Conservation (phyloP, 2,888 invertebrate genomes). For the Calameuta filiformis region DNA sequence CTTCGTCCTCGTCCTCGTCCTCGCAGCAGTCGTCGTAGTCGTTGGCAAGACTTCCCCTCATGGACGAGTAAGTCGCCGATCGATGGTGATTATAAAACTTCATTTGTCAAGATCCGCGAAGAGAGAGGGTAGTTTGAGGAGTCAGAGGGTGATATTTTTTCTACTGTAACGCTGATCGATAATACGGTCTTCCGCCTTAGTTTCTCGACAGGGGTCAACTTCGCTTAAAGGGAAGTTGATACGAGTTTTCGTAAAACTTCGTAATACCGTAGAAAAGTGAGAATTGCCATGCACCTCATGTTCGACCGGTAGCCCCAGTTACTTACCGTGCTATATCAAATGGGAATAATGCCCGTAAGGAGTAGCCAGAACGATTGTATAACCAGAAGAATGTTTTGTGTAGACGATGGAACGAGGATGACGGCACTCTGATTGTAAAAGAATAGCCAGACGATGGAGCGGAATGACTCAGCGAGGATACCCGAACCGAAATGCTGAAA, state of each 20-base stretch:
- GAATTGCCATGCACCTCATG: neutral
- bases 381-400: neutral
- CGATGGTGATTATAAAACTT: constrained; percentile 24
- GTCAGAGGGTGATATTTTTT: neutral
- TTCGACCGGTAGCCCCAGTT: neutral
- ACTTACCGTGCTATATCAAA: neutral
- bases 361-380: neutral
- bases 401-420: constrained; percentile 14
- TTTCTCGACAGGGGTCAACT: no score
- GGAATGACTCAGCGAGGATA: constrained; percentile 41
- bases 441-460: constrained; percentile 37
- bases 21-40: neutral
- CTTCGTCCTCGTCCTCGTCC: neutral
- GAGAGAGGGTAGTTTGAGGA: neutral
- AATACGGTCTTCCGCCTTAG: neutral
- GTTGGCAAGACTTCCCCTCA: neutral
- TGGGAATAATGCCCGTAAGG: neutral
- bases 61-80: constrained; percentile 15
- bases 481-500: constrained; percentile 29
- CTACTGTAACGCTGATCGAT: neutral
- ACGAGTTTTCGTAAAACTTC: neutral
- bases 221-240: no score
- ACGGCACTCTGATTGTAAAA: constrained; percentile 37
- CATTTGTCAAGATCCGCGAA: constrained; percentile 19
- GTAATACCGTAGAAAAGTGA: neutral